Percentiles rank a stretch among this genome's conserved stretches.
Conservation (phyloP, 2,113 vertebrate genomes). For the Polypterus bichir region DNA sequence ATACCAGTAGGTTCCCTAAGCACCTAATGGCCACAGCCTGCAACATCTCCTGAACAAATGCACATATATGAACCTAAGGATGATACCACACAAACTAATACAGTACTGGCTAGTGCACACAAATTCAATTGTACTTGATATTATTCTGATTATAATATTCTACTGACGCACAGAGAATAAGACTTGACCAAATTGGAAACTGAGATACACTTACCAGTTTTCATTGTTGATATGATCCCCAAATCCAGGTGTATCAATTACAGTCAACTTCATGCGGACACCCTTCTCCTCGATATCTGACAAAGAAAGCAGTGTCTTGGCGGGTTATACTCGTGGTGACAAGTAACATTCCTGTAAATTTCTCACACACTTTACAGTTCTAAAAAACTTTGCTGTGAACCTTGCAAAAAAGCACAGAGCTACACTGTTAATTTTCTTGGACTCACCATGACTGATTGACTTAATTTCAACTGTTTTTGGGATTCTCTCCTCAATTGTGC, state of each 20-base stretch:
- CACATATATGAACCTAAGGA: too few relatives aligned
- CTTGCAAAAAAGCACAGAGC: too few relatives aligned
- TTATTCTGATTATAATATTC: too few relatives aligned
- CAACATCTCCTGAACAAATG: too few relatives aligned
- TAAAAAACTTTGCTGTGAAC: neutral
- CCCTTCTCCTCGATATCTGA: conserved; percentile 94
- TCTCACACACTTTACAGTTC: neutral
- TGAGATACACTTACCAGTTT: conserved; percentile 68
- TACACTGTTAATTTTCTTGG: too few relatives aligned
- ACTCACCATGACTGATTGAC: conserved; percentile 83
- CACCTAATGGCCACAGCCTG: too few relatives aligned
- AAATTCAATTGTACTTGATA: too few relatives aligned
- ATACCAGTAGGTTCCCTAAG: too few relatives aligned
- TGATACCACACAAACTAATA: too few relatives aligned
- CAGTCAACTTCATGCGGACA: conserved; percentile 90
- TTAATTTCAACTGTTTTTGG: conserved; percentile 96
- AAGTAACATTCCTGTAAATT: neutral
- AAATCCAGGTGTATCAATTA: conserved; percentile 91
- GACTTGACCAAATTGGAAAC: too few relatives aligned
- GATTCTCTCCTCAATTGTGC: conserved; percentile 72
- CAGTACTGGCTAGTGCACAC: too few relatives aligned
- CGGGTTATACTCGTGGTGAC: neutral
- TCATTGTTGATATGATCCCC: conserved; percentile 98
- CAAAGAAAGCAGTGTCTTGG: conserved; percentile 1
- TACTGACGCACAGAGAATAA: too few relatives aligned